Evolutionary conservation across 2,888 invertebrate species (phyloP), one percentile per base, ranked within the genome.

Genomic region (Pyralis farinalis): DNA sequence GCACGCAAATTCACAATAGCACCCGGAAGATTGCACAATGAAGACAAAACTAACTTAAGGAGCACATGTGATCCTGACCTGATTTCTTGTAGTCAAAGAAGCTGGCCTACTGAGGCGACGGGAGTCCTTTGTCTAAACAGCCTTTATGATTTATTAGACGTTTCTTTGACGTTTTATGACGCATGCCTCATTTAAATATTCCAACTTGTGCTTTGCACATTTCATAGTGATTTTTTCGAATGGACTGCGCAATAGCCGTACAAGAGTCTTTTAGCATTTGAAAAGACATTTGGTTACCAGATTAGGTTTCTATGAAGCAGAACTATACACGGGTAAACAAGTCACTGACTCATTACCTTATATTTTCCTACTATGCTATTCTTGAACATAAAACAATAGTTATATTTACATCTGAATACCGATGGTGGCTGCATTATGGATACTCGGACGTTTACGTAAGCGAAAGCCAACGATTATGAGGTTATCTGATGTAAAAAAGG

Each of bases 11-110:
- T 36, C 46, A 53, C 53, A 81, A 77, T 79, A 80, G 58, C 71
- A 77, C 77, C 84, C 84, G 85, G 84, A 86, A 87, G 84, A 77
- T 84, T 86, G 81, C 71, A 86, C 80, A 87, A 86, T 69, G 59
- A 35, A 49, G 62, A 75, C 75, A 73, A 81, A 51, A 49, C 63
- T n/a, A n/a, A n/a, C n/a, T n/a, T n/a, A n/a, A 60, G 74, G 64
- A 73, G 77, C 88, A 88, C 87, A 87, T 88, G 87, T 87, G 83
- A 83, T 81, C 70, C 80, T 86, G 86, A 86, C 86, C 86, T 81
- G 80, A 79, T 87, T 86, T 80, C 58, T 68, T 64, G 60, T 75
- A 71, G 71, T 78, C 59, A 67, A 72, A 64, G 60, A 45, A 51
- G n/a, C 25, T 25, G 47, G 42, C 55, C 76, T 71, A 68, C 71